Conservation (phyloP, 2,113 vertebrate genomes). For the Rhadina sibilatrix region DNA sequence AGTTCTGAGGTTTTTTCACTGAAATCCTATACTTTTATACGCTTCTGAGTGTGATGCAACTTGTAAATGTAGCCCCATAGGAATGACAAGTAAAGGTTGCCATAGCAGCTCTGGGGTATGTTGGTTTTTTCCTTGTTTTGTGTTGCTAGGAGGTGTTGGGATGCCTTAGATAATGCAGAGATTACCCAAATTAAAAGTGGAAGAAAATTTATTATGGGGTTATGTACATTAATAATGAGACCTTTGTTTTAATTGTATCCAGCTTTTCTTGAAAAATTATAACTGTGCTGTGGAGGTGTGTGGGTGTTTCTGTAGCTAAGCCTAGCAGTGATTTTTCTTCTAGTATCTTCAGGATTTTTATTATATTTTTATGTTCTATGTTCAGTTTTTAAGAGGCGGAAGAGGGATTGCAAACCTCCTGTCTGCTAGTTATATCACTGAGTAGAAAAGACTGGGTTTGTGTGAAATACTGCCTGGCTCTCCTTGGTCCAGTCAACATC, state of each 20-base stretch:
- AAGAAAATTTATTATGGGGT: not conserved
- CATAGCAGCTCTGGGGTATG: not conserved
- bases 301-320: not conserved
- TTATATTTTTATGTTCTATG: not conserved
- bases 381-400: not conserved
- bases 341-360: not conserved
- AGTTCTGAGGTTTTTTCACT: not conserved
- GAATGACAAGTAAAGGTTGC: not conserved
- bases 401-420: not conserved
- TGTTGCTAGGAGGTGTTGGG: not conserved
- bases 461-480: not conserved
- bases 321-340: not conserved
- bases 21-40: not conserved
- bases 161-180: not conserved
- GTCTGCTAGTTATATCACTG: not conserved
- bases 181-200: not conserved
- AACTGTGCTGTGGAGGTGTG: not conserved
- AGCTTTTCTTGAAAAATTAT: not conserved
- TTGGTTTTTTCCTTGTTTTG: not conserved
- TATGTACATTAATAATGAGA: not conserved
- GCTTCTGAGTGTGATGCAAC: not conserved
- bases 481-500: not conserved
- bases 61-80: not conserved
- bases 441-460: not conserved
- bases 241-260: not conserved